Evolutionary conservation across 2,888 invertebrate genomes (phyloP), one percentile per base, ranked within the genome.

Genomic region (Cheilosia impressa): DNA sequence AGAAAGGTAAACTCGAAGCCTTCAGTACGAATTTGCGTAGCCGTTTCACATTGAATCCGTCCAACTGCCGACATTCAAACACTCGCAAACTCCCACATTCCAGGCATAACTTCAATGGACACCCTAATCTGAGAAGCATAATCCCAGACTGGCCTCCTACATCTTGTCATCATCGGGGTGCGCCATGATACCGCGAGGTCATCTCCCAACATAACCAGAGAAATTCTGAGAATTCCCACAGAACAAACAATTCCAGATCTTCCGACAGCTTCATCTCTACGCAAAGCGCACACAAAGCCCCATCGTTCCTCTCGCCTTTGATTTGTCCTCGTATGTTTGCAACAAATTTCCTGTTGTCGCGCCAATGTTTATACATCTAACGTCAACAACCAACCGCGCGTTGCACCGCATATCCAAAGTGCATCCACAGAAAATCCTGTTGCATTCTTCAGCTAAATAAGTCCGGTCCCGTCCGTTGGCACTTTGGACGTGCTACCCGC

Each of bases 341-440:
- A 79, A 57, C 45, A 53, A 79, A 66, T 66, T 79, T 79, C 66
- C 79, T 79, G 79, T 66, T 79, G 73, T 73, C 60, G 38, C 34
- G 38, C n/a, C 34, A 41, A 66, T 82, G 76, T 76, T 82, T 76
- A 81, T 69, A n/a, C n/a, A 69, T 69, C 81, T 76, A 76, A 76
- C 69, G 80, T 76, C 81, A 81, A 60, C 55, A 31, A 52, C 50
- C 41, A 50, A 9, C 58, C 41, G 22, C 19, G 31, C 47, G n/a
- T 55, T 52, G 62, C 68, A 73, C 78, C 38, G 78, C 27, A 27
- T 57, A 79, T 79, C 65, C 68, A 65, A 69, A 60, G 66, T 79
- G 75, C 81, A 85, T 81, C 85, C 45, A 81, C 68, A 52, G n/a
- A 66, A 85, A 81, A 85, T 85, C 85, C 85, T 85, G 85, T 77